Evolutionary conservation across 1,140 invertebrate species (phyloP), one percentile per base, ranked within the genome.

Genomic region (Pollicipes pollicipes): DNA sequence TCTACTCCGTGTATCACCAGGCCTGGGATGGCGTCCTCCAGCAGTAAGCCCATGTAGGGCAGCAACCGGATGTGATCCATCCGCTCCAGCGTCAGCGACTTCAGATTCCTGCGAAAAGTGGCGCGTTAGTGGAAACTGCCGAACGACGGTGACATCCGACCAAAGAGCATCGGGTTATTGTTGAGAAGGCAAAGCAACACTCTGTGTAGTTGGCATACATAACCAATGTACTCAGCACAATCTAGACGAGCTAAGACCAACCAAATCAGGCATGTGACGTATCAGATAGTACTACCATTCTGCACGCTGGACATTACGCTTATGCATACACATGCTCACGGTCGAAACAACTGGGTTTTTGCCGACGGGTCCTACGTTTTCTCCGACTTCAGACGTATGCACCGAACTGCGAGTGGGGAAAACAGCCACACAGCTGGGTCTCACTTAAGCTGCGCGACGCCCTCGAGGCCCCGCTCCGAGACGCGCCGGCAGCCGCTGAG

Each of bases 401-500:
- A n/a, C n/a, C n/a, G n/a, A n/a, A n/a, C n/a, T n/a, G n/a, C n/a
- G n/a, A n/a, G n/a, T n/a, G n/a, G n/a, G n/a, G n/a, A n/a, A n/a
- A n/a, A n/a, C n/a, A n/a, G n/a, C n/a, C n/a, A n/a, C n/a, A n/a
- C n/a, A n/a, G n/a, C n/a, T n/a, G n/a, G n/a, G n/a, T n/a, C 78
- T 76, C 74, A 81, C 78, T 76, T 77, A 70, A 88, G 76, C 74
- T 83, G 84, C 73, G 88, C 87, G 0, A 92, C 73, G 69, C 83
- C 84, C 35, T 84, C 80, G 21, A 93, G 75, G 27, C 88, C 88
- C 73, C 81, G 80, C 71, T 85, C 83, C 3, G 87, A 86, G 31
- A 91, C 78, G 28, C 81, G 78, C 16, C 82, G 79, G 77, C 89
- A 90, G 67, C 84, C 81, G 72, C 86, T 86, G 1, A 93, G 76